Conservation (phyloP, 2,797 vertebrate genomes). For the Echeneis naucrates region DNA sequence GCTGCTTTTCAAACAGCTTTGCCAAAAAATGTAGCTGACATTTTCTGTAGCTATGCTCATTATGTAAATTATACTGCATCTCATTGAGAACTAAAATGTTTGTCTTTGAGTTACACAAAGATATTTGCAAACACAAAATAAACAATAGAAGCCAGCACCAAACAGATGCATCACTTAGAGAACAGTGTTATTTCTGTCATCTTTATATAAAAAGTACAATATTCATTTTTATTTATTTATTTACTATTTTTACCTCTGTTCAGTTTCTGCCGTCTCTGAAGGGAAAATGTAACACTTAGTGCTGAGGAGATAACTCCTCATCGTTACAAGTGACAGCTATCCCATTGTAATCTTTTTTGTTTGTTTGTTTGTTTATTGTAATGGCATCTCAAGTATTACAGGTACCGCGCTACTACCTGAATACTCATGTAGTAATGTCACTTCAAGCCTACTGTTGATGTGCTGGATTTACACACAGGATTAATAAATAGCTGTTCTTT, state of each 20-base stretch:
- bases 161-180: neutral
- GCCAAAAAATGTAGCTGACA: constrained; percentile 4
- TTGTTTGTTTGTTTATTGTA: neutral
- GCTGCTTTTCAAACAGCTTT: neutral
- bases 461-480: neutral
- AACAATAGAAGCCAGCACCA: constrained; percentile 3
- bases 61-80: constrained; percentile 26
- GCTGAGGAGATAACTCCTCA: too few species aligned
- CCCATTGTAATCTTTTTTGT: neutral
- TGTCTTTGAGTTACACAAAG: constrained; percentile 15
- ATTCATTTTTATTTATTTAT: too few species aligned
- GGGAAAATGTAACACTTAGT: too few species aligned
- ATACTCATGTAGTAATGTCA: neutral
- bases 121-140: constrained; percentile 22
- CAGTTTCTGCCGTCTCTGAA: neutral
- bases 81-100: constrained; percentile 11
- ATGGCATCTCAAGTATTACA: neutral
- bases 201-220: too few species aligned
- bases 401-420: neutral
- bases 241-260: neutral
- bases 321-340: neutral
- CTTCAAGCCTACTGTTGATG: neutral
- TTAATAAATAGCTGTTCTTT: neutral
- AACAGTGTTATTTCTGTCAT: neutral
- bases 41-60: constrained; percentile 18